Percentiles rank a stretch among this genome's conserved stretches.
These are phyloP conservation scores for Chinchilla lanigera DNA, from an alignment of 2,113 vertebrate genomes.

Conservation along the genomic window DNA sequence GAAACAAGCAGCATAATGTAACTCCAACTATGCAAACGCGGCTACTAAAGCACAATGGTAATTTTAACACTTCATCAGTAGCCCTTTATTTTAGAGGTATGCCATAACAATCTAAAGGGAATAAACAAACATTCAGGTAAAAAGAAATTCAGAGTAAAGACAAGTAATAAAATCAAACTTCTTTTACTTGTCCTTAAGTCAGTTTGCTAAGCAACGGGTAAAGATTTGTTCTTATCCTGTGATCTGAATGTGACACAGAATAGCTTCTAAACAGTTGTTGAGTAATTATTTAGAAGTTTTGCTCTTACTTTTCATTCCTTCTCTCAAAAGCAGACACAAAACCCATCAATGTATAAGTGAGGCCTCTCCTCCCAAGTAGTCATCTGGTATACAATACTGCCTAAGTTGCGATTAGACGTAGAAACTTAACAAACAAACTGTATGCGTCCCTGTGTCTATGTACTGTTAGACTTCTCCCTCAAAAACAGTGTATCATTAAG, in stretches of 20 bases:
- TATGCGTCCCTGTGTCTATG: not conserved
- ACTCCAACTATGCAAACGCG: not conserved
- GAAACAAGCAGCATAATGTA: constrained; percentile 24
- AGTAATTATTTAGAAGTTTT: constrained; percentile 42
- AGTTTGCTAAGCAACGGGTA: not conserved
- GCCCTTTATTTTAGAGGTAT: constrained; percentile 53
- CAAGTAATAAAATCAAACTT: not conserved
- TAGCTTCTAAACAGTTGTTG: not conserved
- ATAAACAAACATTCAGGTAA: not conserved
- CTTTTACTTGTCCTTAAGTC: not conserved
- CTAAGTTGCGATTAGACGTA: not conserved
- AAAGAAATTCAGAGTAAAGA: constrained; percentile 29
- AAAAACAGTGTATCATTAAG: constrained; percentile 3
- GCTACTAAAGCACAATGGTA: constrained; percentile 24
- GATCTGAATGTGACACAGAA: constrained; percentile 41
- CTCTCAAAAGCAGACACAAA: constrained; percentile 61
- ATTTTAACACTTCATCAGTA: constrained; percentile 13
- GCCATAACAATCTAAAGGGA: not conserved
- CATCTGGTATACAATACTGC: not conserved
- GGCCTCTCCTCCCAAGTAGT: not conserved
- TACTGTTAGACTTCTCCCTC: constrained; percentile 8
- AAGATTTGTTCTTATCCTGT: constrained; percentile 33
- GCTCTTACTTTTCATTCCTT: constrained; percentile 31
- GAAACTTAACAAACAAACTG: not conserved
- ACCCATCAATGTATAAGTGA: not conserved